Evolutionary conservation across 2,797 vertebrate species (phyloP).

Genomic region (Sus cebifrons): DNA sequence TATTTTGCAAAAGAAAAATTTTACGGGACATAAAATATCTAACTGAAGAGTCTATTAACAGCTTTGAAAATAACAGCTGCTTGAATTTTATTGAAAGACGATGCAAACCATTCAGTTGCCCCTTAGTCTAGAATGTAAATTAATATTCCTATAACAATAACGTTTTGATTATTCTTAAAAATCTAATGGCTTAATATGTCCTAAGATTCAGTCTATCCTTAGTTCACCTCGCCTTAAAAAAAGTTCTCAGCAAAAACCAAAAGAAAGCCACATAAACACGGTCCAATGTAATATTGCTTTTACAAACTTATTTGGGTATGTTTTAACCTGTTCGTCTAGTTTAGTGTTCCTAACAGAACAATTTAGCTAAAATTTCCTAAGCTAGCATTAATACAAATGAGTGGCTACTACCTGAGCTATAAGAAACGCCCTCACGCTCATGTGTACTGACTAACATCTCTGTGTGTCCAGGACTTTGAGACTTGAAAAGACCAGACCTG

Average conservation of each 20-base stretch:
- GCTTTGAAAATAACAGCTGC: constrained; percentile 3
- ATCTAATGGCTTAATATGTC: constrained; percentile 9
- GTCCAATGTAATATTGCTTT: neutral
- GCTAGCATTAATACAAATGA: neutral
- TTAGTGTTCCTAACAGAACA: neutral
- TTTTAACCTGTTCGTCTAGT: constrained; percentile 15
- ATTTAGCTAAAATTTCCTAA: constrained; percentile 54
- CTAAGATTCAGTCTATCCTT: neutral
- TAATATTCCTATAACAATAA: constrained; percentile 16
- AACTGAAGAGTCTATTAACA: neutral
- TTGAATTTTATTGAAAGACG: constrained; percentile 58
- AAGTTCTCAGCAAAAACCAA: constrained; percentile 42
- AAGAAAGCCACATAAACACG: constrained; percentile 1
- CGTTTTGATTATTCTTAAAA: neutral
- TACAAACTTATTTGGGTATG: neutral
- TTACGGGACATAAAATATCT: constrained; percentile 27
- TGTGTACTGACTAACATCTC: neutral
- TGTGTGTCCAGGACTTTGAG: neutral
- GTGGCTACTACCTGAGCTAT: neutral
- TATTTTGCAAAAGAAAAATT: constrained; percentile 60
- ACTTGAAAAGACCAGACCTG: neutral
- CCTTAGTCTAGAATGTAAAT: constrained; percentile 55
- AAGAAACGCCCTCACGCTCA: neutral
- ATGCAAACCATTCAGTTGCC: constrained; percentile 36
- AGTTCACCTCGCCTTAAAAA: neutral